Conservation (phyloP, 1,140 invertebrate species). For the Atta colombica region DNA sequence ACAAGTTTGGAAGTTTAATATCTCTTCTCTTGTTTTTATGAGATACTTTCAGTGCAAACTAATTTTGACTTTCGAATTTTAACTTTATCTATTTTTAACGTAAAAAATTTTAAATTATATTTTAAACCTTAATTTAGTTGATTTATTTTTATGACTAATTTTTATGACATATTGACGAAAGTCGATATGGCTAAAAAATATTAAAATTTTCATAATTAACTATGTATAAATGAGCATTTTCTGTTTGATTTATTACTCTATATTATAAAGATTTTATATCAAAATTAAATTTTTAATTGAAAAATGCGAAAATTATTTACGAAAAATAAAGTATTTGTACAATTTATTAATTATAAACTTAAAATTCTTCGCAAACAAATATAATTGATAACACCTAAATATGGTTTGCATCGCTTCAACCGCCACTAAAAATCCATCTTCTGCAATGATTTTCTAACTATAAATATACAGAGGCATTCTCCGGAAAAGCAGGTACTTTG, state of each 20-base stretch:
- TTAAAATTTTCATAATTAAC: not conserved
- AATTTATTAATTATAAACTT: not conserved
- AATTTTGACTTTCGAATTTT: slow-evolving; percentile 9
- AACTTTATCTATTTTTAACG: not conserved
- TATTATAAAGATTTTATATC: not conserved
- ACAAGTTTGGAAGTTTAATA: slow-evolving; percentile 43
- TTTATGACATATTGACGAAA: not conserved
- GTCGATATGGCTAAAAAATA: not conserved
- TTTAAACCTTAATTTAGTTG: not conserved
- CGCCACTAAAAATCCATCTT: slow-evolving; percentile 23
- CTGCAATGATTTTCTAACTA: slow-evolving; percentile 39
- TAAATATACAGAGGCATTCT: slow-evolving; percentile 9
- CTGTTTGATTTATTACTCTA: not conserved
- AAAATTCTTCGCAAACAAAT: not conserved
- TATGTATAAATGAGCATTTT: not conserved
- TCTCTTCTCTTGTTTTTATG: slow-evolving; percentile 23
- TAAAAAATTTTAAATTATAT: not conserved
- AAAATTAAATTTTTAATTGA: not conserved
- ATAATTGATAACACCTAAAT: not conserved
- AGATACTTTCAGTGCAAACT: slow-evolving; percentile 9
- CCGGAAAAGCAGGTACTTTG: slow-evolving; percentile 36
- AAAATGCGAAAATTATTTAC: not conserved
- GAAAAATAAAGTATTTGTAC: not conserved
- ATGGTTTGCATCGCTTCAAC: not conserved
- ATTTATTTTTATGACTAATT: not conserved